Percentiles rank a stretch among this genome's conserved stretches.
Conservation (phyloP, 2,113 vertebrate species). For the Nothobranchius kuhntae region DNA sequence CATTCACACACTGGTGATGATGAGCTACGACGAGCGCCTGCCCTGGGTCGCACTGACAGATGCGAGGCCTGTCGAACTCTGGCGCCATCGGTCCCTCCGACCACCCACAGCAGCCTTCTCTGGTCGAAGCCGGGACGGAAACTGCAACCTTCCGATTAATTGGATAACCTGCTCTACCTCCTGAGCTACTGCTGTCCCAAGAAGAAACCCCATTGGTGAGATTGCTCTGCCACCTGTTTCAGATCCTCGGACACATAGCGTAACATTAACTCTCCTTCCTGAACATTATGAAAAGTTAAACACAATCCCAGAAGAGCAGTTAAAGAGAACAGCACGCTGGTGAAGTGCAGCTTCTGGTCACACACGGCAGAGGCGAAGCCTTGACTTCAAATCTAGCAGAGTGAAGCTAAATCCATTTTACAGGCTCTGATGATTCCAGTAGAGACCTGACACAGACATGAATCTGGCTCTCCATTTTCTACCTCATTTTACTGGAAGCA, state of each 20-base stretch:
- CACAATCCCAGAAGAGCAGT: conserved; percentile 73
- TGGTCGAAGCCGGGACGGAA: too few species aligned
- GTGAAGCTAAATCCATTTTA: not conserved
- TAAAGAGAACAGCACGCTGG: conserved; percentile 50
- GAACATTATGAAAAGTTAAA: conserved; percentile 76
- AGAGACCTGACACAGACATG: conserved; percentile 30
- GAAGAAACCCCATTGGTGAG: conserved; percentile 5
- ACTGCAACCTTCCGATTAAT: too few species aligned
- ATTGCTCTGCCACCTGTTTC: conserved; percentile 70
- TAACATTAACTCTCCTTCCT: conserved; percentile 79
- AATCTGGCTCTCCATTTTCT: too few species aligned
- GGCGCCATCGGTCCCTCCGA: too few species aligned
- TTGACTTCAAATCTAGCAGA: conserved; percentile 55
- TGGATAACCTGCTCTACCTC: too few species aligned
- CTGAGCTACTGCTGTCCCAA: too few species aligned
- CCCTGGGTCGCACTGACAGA: too few species aligned
- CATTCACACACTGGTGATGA: too few species aligned
- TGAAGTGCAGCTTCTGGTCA: conserved; percentile 71
- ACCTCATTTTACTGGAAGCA: too few species aligned
- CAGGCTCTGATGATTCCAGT: conserved; percentile 11
- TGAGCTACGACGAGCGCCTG: too few species aligned
- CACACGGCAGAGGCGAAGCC: conserved; percentile 54
- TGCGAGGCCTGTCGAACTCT: too few species aligned
- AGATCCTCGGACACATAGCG: conserved; percentile 70
- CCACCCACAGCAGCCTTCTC: too few species aligned